Percentiles rank a stretch among this genome's conserved stretches.
phyloP scores from a whole-genome alignment of 2,113 vertebrate genomes.

The Ochotona curzoniae region DNA sequence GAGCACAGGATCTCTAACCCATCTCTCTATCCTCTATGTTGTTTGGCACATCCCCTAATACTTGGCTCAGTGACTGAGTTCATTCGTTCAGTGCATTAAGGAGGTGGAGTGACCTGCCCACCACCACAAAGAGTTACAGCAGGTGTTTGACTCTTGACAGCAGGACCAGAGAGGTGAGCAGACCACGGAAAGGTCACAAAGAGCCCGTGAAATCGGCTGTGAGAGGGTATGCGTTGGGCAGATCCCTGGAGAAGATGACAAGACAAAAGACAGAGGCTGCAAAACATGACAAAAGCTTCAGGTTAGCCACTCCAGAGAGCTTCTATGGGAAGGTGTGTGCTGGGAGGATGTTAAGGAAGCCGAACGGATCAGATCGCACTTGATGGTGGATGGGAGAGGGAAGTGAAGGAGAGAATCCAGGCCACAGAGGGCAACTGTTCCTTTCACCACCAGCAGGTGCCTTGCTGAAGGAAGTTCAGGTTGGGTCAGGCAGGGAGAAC shows the following conservation, averaged over 20 bases:
- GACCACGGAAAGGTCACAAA: not conserved
- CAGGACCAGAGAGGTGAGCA: not conserved
- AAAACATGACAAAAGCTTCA: not conserved
- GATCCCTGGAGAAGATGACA: not conserved
- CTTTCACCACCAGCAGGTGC: not conserved
- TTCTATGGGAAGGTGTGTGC: not conserved
- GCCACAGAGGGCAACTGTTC: not conserved
- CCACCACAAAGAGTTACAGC: not conserved
- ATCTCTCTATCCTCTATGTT: not conserved
- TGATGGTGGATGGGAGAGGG: not conserved
- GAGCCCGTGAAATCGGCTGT: not conserved
- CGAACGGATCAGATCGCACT: not conserved
- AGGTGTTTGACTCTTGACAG: not conserved
- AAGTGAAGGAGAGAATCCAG: not conserved
- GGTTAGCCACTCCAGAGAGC: not conserved
- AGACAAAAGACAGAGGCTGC: not conserved
- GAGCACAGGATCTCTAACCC: not conserved
- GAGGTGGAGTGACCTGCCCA: not conserved
- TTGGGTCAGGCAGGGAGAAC: not conserved
- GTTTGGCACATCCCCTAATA: not conserved
- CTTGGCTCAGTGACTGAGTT: not conserved
- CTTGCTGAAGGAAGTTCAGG: not conserved
- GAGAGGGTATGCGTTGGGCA: not conserved
- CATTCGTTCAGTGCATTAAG: not conserved
- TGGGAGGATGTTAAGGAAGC: not conserved